phyloP scores from a whole-genome alignment of 2,888 invertebrate species.

The Monoplex corrugatus region DNA sequence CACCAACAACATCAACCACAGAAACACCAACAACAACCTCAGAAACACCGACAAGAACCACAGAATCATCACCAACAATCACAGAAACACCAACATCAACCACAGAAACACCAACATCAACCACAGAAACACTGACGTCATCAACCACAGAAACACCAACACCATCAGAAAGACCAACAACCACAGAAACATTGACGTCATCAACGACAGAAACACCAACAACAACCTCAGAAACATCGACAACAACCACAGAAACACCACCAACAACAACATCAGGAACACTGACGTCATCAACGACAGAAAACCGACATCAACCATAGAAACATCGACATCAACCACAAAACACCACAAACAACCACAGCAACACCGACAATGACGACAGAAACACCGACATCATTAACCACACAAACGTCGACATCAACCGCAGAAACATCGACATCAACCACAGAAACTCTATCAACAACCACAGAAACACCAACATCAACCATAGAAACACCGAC shows the following conservation, averaged over 20 bases:
- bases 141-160: no score
- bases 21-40: neutral
- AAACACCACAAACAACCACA: neutral
- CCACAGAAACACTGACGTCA: neutral
- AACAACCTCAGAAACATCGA: neutral
- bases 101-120: neutral
- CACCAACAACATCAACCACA: neutral
- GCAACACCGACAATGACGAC: neutral
- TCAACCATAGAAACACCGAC: neutral
- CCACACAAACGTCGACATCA: conserved; percentile 23
- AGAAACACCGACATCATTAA: neutral
- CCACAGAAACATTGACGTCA: neutral
- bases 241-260: neutral
- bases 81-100: conserved; percentile 21
- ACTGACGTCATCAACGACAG: neutral
- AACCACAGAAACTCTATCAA: no score
- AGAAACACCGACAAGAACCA: neutral
- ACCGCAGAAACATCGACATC: neutral
- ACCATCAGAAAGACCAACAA: neutral
- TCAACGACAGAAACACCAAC: neutral
- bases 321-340: neutral
- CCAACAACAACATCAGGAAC: neutral
- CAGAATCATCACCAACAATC: neutral
- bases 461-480: neutral
- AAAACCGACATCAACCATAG: conserved; percentile 19